phyloP scores from a whole-genome alignment of 2,888 invertebrate genomes.

The Idaea dimidiata region DNA sequence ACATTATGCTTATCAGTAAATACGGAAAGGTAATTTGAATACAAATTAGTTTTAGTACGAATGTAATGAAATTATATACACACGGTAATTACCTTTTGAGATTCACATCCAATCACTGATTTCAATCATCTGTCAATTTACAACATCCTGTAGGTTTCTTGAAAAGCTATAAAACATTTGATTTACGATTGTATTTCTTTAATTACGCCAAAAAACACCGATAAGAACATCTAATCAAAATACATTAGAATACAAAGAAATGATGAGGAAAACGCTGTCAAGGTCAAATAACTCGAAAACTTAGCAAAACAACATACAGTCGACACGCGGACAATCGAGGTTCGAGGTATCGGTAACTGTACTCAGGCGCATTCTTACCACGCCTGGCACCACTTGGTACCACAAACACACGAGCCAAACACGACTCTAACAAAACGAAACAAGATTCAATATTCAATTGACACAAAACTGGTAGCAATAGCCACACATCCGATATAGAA shows the following conservation, averaged over 20 bases:
- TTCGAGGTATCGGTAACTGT: slow-evolving; percentile 1
- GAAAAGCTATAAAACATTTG: not conserved
- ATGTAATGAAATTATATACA: not conserved
- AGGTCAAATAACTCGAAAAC: not conserved
- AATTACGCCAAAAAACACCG: not conserved
- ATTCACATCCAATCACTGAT: not conserved
- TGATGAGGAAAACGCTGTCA: not conserved
- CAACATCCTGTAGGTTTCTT: not conserved
- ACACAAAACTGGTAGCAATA: slow-evolving; percentile 5
- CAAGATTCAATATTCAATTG: slow-evolving; percentile 33
- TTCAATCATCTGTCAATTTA: not conserved
- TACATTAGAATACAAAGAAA: slow-evolving; percentile 1
- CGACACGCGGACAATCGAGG: not conserved
- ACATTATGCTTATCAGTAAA: not conserved
- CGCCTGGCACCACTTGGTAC: slow-evolving; percentile 71
- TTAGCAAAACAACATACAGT: not conserved
- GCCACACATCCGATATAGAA: slow-evolving; percentile 25
- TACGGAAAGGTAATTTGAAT: not conserved
- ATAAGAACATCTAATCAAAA: not conserved
- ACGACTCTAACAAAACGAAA: slow-evolving; percentile 29
- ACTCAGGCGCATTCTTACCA: slow-evolving; percentile 54
- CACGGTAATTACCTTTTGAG: not conserved
- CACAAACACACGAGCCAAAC: slow-evolving; percentile 32
- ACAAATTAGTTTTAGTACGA: not conserved
- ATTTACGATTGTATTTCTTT: not conserved